Evolutionary conservation across 2,113 vertebrate genomes (phyloP).

Genomic region (Hepsetus odoe): DNA sequence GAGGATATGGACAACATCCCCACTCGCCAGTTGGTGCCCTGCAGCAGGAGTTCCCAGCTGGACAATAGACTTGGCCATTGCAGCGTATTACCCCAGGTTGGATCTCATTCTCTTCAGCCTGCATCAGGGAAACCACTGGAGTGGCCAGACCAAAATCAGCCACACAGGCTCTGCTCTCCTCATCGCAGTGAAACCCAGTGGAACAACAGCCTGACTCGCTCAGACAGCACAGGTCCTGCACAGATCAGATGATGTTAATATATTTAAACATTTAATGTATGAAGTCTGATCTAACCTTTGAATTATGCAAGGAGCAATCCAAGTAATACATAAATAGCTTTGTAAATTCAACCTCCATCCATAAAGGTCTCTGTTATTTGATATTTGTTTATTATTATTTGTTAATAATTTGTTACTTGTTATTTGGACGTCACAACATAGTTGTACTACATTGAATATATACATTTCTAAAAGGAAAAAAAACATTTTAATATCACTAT

Average conservation of each 20-base stretch:
- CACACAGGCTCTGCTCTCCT: conserved; percentile 15
- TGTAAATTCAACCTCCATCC: too few species aligned
- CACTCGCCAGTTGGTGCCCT: conserved; percentile 50
- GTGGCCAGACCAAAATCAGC: not conserved
- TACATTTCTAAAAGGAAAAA: too few species aligned
- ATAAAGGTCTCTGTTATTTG: not conserved
- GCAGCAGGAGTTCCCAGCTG: conserved; percentile 65
- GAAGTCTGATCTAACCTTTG: not conserved
- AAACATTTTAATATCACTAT: too few species aligned
- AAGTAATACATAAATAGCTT: not conserved
- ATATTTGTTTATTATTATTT: too few species aligned
- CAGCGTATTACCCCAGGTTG: conserved; percentile 63
- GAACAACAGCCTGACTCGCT: conserved; percentile 32
- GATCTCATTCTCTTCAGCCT: not conserved
- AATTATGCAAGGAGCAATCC: not conserved
- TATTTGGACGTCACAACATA: too few species aligned
- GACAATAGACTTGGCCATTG: conserved; percentile 64
- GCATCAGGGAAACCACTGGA: conserved; percentile 38
- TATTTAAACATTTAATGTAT: not conserved
- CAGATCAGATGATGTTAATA: not conserved
- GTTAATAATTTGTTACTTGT: too few species aligned
- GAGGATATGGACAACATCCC: conserved; percentile 72
- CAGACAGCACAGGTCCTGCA: conserved; percentile 39
- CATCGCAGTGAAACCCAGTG: conserved; percentile 26
- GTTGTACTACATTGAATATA: too few species aligned